phyloP scores from a whole-genome alignment of 2,113 vertebrate genomes.

The Charadrius vociferus region DNA sequence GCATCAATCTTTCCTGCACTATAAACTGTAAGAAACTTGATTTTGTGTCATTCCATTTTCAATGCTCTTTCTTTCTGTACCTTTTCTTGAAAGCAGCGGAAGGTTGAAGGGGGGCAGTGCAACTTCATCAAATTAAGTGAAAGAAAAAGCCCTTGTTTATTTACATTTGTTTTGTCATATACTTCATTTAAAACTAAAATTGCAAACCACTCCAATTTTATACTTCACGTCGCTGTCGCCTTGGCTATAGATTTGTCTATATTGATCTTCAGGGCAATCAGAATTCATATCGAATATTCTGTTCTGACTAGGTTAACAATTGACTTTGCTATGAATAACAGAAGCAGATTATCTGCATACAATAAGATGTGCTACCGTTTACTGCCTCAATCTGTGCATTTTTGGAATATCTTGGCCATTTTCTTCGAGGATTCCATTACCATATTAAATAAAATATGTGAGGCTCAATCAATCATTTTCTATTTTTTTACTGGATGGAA shows the following conservation, averaged over 20 bases:
- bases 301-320: background rate
- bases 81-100: background rate
- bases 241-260: background rate
- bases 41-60: background rate
- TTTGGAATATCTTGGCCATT: background rate
- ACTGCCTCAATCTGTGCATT: background rate
- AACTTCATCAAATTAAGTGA: background rate
- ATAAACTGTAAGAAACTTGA: background rate
- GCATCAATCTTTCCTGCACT: background rate
- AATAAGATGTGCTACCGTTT: background rate
- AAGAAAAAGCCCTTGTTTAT: background rate
- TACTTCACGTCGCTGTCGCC: background rate
- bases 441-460: background rate
- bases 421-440: background rate
- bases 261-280: background rate
- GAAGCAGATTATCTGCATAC: background rate
- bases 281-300: background rate
- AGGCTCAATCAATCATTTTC: background rate
- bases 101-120: background rate
- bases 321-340: background rate
- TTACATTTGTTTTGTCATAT: background rate
- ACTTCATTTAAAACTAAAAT: background rate
- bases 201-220: background rate
- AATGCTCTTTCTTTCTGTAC: fast-evolving
- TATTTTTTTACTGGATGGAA: background rate